Base-by-base conservation (phyloP, 1,140 invertebrate species). In the Antheraea pernyi region DNA sequence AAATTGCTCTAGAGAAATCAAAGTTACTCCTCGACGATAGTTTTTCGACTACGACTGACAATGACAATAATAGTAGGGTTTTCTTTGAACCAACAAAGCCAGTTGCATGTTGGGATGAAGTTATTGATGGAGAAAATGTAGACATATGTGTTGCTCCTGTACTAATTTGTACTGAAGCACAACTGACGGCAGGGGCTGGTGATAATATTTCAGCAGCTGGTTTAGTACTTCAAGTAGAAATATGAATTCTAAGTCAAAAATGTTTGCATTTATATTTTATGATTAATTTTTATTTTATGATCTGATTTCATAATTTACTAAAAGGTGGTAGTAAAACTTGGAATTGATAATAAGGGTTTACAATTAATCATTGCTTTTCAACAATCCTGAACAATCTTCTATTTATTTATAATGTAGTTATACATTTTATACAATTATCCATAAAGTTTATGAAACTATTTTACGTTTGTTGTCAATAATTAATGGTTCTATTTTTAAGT, bases 131-230 rank as follows among this genome's bases (percentile, higher is more conserved):
- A 7, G 79, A 91, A 18, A 71, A 93, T 59, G 94, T 96, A 9
- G 92, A 96, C 74, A 95, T 98, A 48, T 98, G 97, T 87, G 94
- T 98, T 0, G 96, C 97, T 0, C 97, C 97, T 1, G 97, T 97
- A 4, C 86, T 98, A 7, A 97, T 98, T 0, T 98, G 97, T 79
- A 97, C 96, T 0, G 92, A 97, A 75, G 96, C 96, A 3, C 94
- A 95, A 60, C 95, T 98, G 79, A 98, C 97, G 16, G 97, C 96
- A 0, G 97, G 97, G 0, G 97, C 97, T 13, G 97, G 97, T 1
- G 97, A 98, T 84, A 98, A 98, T 81, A 97, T 98, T 69, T 98
- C 97, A 0, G 96, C 97, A 42, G 96, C 97, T 9, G 97, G 97
- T 19, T 86, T 98, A 6, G 95, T 96, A 37, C 92, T 96, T 42